Conservation (phyloP, 2,797 vertebrate genomes). For the Microhierax caerulescens region DNA sequence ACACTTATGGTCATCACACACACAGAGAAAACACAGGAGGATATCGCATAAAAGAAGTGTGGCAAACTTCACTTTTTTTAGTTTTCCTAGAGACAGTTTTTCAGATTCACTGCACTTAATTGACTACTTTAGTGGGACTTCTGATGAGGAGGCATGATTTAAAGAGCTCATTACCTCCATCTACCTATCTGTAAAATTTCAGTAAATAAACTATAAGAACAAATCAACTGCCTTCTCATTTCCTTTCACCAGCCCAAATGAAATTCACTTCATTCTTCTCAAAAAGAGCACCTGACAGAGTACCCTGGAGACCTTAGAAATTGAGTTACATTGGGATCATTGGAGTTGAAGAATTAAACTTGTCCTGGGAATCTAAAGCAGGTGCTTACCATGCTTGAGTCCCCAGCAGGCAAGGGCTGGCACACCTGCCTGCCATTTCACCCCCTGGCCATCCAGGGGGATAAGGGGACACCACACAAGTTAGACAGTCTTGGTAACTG, state of each 20-base stretch:
- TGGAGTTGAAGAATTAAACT: background rate
- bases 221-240: background rate
- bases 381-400: background rate
- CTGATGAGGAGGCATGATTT: background rate
- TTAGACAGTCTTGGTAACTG: background rate
- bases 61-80: background rate
- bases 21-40: background rate
- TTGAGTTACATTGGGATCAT: rapidly evolving
- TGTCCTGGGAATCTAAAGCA: background rate
- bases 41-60: background rate
- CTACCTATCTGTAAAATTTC: background rate
- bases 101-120: background rate
- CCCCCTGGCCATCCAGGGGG: background rate
- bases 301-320: background rate
- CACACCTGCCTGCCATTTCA: background rate
- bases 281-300: background rate
- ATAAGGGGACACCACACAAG: background rate
- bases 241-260: background rate
- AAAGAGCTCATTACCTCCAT: background rate
- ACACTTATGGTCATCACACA: background rate
- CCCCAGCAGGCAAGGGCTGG: background rate
- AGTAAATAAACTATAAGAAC: background rate
- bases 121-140: background rate
- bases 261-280: rapidly evolving
- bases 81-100: background rate